A percentile compares a stretch with the other conserved stretches of the same genome.
phyloP scores from a whole-genome alignment of 1,140 invertebrate genomes.

The Lamellibrachia luymesi region DNA sequence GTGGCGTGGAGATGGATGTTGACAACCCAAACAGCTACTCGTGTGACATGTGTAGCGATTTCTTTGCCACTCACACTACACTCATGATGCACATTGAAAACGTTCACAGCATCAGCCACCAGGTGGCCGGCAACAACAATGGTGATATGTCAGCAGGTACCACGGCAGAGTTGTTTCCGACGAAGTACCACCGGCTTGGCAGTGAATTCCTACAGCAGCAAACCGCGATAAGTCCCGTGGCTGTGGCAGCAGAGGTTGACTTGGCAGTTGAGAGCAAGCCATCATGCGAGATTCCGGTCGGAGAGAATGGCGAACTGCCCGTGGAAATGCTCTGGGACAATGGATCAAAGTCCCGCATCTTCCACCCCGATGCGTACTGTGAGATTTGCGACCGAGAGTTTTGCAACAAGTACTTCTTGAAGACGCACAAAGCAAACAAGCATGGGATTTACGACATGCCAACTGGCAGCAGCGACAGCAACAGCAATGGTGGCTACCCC shows the following conservation, averaged over 20 bases:
- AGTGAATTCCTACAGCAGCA: conserved; percentile 42
- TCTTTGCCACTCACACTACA: conserved; percentile 13
- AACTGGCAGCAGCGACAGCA: conserved; percentile 21
- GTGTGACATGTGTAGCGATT: conserved; percentile 22
- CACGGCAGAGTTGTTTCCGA: conserved; percentile 39
- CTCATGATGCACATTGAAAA: conserved; percentile 19
- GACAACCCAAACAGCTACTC: conserved; percentile 10
- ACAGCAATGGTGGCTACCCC: not conserved
- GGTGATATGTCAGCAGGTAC: not conserved
- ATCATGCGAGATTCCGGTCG: not conserved
- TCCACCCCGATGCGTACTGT: conserved; percentile 89
- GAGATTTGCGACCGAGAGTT: conserved; percentile 88
- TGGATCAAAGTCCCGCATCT: conserved; percentile 16
- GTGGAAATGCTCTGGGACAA: not conserved
- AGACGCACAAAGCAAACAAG: conserved; percentile 86
- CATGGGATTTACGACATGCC: conserved; percentile 76
- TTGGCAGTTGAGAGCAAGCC: not conserved
- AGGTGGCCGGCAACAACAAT: conserved; percentile 1
- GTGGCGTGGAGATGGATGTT: conserved; percentile 21
- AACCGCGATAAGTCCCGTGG: not conserved
- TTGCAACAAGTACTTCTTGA: conserved; percentile 99
- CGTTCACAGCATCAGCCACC: conserved; percentile 16
- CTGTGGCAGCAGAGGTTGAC: not conserved
- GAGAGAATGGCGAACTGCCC: conserved; percentile 2
- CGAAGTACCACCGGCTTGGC: conserved; percentile 51